Base-by-base conservation (phyloP, 2,797 vertebrate genomes). In the Malurus leucopterus region DNA sequence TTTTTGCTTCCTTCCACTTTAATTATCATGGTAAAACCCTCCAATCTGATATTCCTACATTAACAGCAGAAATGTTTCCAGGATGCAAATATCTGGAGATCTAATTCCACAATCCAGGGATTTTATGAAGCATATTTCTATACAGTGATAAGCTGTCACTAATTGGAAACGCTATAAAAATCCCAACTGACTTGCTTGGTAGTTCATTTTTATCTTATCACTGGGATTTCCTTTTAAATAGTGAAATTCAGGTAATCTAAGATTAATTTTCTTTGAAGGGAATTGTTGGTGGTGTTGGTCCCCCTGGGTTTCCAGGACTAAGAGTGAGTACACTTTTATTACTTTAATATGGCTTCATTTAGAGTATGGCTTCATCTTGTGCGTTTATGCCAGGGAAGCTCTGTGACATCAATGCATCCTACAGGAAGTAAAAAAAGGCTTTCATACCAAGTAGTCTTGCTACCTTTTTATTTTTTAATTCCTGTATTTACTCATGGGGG, bases 271-370 rank as follows among this genome's bases (percentile, higher is more conserved):
- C 96, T 97, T 97, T 91, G 72, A 96, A 99, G 99, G 99, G 99
- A 75, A 95, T 97, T 91, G 96, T 98, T 95, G 99, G 99, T 94
- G 98, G 97, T 72, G 76, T 92, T 94, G 99, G 99, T 53, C 99
- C 98, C 75, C 88, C 96, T 41, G 99, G 99, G 70, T 99, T 99
- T 96, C 98, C 98, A 85, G 99, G 99, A 58, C 96, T 99, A 74
- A 98, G 98, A 97, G 99, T 99, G 94, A 99, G 99, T 98, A 94
- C 62, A 13, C 5, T 41, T 67, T 86, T 51, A 32, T 89, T 41
- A 27, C 15, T 89, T 90, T 71, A 72, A 24, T 82, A 44, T 11
- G 49, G 6, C 40, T 84, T 75, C n/a, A 62, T 65, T 65, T 81
- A 62, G 8, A 84, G 34, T 73, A 30, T 34, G 34, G 34, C 34